phyloP scores from a whole-genome alignment of 64 coral and sea anemone genomes.

The Montipora efflorescens region DNA sequence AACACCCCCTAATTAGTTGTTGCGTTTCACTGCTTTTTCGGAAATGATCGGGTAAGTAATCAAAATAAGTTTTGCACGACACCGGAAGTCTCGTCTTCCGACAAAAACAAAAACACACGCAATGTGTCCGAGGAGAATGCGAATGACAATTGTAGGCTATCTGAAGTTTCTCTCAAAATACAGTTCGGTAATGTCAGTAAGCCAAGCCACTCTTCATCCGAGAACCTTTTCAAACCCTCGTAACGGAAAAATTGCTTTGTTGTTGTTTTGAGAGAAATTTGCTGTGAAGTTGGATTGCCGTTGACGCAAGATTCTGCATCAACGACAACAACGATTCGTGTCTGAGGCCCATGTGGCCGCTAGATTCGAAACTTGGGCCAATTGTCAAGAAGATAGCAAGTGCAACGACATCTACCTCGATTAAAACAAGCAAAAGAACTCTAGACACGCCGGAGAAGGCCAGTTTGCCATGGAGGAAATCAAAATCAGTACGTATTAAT shows the following conservation, averaged over 20 bases:
- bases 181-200: conserved; percentile 12
- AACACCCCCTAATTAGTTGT: no score
- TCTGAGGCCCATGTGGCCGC: conserved; percentile 33
- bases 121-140: not conserved
- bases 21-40: no score
- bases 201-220: not conserved
- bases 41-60: no score
- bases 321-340: not conserved
- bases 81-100: no score
- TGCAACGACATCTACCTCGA: not conserved
- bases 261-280: conserved; percentile 12
- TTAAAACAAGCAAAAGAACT: not conserved
- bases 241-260: conserved; percentile 27
- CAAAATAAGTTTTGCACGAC: no score
- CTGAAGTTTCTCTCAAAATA: conserved; percentile 20
- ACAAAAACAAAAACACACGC: no score
- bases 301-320: not conserved
- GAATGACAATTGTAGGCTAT: conserved; percentile 7
- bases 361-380: not conserved
- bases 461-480: conserved; percentile 1
- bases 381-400: not conserved
- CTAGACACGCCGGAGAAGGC: not conserved
- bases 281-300: not conserved
- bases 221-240: conserved; percentile 46
- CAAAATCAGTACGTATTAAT: not conserved